Base-by-base conservation (phyloP, 2,113 vertebrate species). In the Parus major region DNA sequence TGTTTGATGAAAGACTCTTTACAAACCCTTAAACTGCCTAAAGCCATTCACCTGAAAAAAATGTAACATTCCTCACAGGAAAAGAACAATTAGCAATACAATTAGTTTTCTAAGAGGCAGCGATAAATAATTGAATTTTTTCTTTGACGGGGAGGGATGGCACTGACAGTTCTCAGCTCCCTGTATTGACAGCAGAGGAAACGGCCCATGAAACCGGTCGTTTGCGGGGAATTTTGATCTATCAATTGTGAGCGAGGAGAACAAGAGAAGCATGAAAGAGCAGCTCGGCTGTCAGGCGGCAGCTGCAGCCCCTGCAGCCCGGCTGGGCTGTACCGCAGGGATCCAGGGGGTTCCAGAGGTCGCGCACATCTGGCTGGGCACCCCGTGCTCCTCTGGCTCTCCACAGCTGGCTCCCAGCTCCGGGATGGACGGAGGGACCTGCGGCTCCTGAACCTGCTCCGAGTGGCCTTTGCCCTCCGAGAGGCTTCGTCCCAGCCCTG, bases 31-130 rank as follows among this genome's bases (percentile, higher is more conserved):
- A 79, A 93, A 95, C 82, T 60, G 90, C 95, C 91, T 60, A 73
- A 28, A 92, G 92, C 87, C 85, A 13, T 63, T 88, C 39, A 42
- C 89, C 80, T 61, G 68, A 31, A 68, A 71, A 91, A 85, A 61
- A 69, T 0, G 35, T 9, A 42, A 60, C 44, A 49, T 71, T 77
- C 63, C 90, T 83, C 93, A 55, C 33, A 94, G 95, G 95, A 87
- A 93, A 78, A 86, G 93, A 91, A 73, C 95, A 97, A 97, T 97
- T 97, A 98, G 97, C 96, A 93, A 90, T 68, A 90, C 97, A 96
- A 97, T 97, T 97, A 97, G 93, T 86, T 94, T 93, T 95, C 81
- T 61, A 69, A 96, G 96, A 93, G 87, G 94, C 33, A 75, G 86
- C 21, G 33, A 88, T 90, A 97, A 97, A 96, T 96, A 97, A 97